These are phyloP conservation scores for Micromesistius poutassou DNA, from an alignment of 2,797 vertebrate species.

Conservation along the genomic window DNA sequence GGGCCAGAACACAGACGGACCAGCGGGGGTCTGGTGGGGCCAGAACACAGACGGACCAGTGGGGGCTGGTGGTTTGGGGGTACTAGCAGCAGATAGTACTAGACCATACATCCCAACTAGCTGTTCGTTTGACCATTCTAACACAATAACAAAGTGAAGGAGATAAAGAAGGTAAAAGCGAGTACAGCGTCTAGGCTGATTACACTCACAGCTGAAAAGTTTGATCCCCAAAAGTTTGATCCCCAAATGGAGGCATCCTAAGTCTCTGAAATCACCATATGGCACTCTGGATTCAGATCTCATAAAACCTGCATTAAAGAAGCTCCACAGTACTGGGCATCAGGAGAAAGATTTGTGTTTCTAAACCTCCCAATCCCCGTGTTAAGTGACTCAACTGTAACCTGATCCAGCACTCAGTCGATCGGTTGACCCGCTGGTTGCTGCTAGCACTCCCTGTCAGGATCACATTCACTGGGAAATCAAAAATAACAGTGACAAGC, in stretches of 20 bases:
- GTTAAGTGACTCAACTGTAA: conserved; percentile 20
- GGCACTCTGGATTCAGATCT: background rate
- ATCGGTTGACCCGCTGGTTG: background rate
- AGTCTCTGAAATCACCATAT: background rate
- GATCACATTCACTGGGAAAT: background rate
- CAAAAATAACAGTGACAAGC: background rate
- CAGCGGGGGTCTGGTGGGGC: background rate
- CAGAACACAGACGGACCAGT: conserved; percentile 27
- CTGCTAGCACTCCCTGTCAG: conserved; percentile 3
- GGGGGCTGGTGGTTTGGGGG: background rate
- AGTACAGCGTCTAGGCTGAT: background rate
- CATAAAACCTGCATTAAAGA: background rate
- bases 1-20: conserved; percentile 29
- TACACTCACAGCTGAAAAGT: background rate
- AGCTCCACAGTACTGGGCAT: background rate
- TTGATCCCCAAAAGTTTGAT: background rate
- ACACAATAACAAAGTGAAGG: background rate
- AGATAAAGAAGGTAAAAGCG: background rate
- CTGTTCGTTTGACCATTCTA: background rate
- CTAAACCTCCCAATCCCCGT: background rate
- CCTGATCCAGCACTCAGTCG: conserved; percentile 22
- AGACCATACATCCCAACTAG: background rate
- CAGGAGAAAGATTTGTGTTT: background rate
- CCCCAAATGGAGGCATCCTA: background rate
- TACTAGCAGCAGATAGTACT: conserved; percentile 30